A percentile compares a stretch with the other conserved stretches of the same genome.
Conservation (phyloP, 2,797 vertebrate species). For the Anguilla pacifica region DNA sequence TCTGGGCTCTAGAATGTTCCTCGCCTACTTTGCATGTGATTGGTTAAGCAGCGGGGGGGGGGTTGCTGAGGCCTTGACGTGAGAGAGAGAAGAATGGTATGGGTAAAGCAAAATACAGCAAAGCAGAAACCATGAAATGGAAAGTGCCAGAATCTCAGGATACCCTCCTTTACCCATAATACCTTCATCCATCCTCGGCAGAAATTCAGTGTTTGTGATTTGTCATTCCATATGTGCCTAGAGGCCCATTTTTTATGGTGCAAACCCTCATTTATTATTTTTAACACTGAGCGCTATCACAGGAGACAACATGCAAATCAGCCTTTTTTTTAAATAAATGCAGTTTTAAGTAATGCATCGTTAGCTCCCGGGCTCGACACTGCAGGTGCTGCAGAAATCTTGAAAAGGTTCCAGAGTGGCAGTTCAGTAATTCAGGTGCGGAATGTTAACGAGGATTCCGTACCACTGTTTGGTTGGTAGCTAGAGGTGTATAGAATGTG, state of each 20-base stretch:
- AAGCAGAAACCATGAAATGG: neutral
- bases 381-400: neutral
- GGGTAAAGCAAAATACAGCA: neutral
- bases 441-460: neutral
- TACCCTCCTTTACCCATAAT: neutral
- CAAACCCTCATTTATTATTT: neutral
- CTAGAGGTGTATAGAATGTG: neutral
- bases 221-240: neutral
- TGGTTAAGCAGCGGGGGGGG: constrained; percentile 41
- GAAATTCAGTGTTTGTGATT: neutral
- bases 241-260: neutral
- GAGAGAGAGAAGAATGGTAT: constrained; percentile 44
- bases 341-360: neutral
- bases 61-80: constrained; percentile 43
- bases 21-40: constrained; percentile 32
- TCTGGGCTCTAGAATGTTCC: neutral
- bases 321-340: neutral
- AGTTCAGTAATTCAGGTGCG: neutral
- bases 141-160: neutral
- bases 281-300: neutral
- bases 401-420: neutral
- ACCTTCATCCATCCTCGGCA: constrained; percentile 32
- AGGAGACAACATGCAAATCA: neutral
- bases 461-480: neutral
- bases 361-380: neutral